phyloP scores from a whole-genome alignment of 2,888 invertebrate species.

The Drosophila nr. fundita region DNA sequence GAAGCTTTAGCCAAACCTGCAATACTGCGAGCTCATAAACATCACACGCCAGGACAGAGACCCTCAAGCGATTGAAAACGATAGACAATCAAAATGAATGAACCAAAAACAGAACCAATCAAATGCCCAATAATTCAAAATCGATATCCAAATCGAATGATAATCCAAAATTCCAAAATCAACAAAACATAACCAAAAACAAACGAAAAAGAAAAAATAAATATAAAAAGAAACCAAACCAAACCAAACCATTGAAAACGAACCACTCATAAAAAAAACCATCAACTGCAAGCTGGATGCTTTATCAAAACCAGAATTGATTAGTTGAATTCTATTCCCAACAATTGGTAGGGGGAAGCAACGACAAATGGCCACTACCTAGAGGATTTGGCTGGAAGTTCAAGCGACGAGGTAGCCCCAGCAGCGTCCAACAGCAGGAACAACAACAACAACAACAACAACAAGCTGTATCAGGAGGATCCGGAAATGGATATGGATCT shows the following conservation, averaged over 20 bases:
- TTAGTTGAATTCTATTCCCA: constrained; percentile 86
- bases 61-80: constrained; percentile 54
- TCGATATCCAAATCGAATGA: constrained; percentile 46
- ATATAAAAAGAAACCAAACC: constrained; percentile 15
- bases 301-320: constrained; percentile 84
- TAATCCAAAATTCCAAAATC: constrained; percentile 22
- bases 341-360: constrained; percentile 86
- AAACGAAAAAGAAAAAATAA: constrained; percentile 9
- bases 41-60: constrained; percentile 75
- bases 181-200: constrained; percentile 16
- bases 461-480: constrained; percentile 30
- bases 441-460: constrained; percentile 11
- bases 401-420: constrained; percentile 81
- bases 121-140: constrained; percentile 30
- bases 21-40: constrained; percentile 82
- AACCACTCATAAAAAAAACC: constrained; percentile 43
- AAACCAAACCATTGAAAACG: constrained; percentile 34
- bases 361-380: constrained; percentile 86
- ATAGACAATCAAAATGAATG: constrained; percentile 47
- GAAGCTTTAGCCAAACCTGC: constrained; percentile 84
- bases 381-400: constrained; percentile 85
- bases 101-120: constrained; percentile 9
- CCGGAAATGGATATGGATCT: constrained; percentile 10
- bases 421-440: constrained; percentile 8
- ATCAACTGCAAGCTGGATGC: constrained; percentile 72